Conservation (phyloP, 2,113 vertebrate species). For the Gasterosteus aculeatus region DNA sequence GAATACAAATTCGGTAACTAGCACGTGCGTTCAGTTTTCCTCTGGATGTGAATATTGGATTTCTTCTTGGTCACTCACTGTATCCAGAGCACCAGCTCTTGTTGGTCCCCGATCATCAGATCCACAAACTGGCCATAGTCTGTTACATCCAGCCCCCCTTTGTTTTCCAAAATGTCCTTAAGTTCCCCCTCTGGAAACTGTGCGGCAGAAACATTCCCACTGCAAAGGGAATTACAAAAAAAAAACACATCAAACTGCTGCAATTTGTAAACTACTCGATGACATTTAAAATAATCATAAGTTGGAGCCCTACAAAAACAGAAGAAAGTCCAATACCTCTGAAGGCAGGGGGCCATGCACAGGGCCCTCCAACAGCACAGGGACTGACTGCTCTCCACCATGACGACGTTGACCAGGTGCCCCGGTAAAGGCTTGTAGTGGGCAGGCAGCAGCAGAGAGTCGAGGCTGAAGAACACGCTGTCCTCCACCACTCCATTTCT, state of each 20-base stretch:
- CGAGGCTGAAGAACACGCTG: constrained; percentile 89
- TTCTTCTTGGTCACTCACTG: constrained; percentile 82
- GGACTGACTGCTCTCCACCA: constrained; percentile 93
- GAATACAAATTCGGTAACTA: not conserved
- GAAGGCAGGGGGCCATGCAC: constrained; percentile 84
- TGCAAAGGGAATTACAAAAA: constrained; percentile 27
- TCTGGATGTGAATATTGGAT: not conserved
- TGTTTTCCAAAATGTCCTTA: constrained; percentile 81
- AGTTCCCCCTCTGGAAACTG: constrained; percentile 42
- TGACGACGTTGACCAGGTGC: constrained; percentile 87
- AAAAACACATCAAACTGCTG: not conserved
- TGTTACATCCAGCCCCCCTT: constrained; percentile 85
- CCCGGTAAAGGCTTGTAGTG: constrained; percentile 81
- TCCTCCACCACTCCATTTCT: constrained; percentile 87
- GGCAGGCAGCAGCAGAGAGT: constrained; percentile 85
- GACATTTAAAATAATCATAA: not conserved
- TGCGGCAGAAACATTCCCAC: constrained; percentile 1
- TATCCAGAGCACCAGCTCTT: constrained; percentile 84
- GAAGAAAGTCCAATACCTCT: constrained; percentile 68
- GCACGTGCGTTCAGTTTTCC: not conserved
- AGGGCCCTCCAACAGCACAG: constrained; percentile 92
- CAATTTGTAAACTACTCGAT: not conserved
- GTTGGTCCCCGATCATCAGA: constrained; percentile 82
- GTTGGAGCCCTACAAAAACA: not conserved
- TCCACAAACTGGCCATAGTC: constrained; percentile 85